Evolutionary conservation across 2,113 vertebrate species (phyloP).

Genomic region (Haemorhous mexicanus): DNA sequence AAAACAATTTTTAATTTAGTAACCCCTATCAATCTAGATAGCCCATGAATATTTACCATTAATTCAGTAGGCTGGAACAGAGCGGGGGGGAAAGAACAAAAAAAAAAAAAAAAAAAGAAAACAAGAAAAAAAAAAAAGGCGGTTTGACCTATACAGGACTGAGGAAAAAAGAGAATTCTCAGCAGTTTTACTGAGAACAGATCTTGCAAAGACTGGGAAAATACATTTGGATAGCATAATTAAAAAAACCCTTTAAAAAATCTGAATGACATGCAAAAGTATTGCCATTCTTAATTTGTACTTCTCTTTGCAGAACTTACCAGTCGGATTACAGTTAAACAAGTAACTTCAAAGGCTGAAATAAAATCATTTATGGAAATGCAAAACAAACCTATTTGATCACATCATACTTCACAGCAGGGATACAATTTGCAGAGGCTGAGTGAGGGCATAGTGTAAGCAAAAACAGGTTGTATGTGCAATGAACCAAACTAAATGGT

Average conservation of each 20-base stretch:
- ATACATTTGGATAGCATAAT: background rate
- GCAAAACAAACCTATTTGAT: constrained; percentile 58
- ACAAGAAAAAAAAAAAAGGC: background rate
- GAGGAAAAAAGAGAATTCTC: constrained; percentile 3
- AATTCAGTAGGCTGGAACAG: constrained; percentile 55
- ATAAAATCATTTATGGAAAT: constrained; percentile 47
- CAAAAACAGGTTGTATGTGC: constrained; percentile 57
- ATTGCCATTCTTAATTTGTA: background rate
- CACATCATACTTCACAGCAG: constrained; percentile 54
- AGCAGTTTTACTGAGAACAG: background rate
- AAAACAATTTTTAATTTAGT: constrained; percentile 77
- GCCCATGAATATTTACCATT: constrained; percentile 71
- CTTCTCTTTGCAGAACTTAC: background rate
- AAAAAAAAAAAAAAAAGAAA: background rate
- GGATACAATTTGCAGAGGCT: constrained; percentile 51
- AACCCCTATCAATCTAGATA: constrained; percentile 72
- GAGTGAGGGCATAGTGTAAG: constrained; percentile 37
- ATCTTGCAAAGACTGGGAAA: background rate
- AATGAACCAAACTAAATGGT: constrained; percentile 68
- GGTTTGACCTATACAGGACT: constrained; percentile 46
- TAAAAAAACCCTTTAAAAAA: background rate
- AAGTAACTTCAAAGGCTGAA: constrained; percentile 24
- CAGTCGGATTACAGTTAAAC: background rate
- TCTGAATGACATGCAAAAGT: background rate
- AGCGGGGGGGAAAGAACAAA: background rate